Percentiles rank a stretch among this genome's conserved stretches.
Conservation (phyloP, 2,888 invertebrate species). For the Orchesellides sinensis region DNA sequence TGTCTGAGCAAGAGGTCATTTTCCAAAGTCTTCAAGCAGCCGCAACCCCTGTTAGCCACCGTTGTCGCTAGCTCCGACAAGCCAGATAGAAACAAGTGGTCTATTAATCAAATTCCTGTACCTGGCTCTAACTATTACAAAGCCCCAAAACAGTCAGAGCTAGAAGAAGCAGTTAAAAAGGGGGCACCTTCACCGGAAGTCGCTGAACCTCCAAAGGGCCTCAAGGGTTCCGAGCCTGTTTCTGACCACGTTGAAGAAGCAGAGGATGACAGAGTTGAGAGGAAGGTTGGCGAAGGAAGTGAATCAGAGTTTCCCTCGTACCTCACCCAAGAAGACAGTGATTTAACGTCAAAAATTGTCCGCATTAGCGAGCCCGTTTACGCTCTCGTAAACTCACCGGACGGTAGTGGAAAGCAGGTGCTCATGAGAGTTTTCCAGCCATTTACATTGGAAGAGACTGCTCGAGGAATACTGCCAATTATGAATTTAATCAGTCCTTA, state of each 20-base stretch:
- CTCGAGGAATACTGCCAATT: neutral
- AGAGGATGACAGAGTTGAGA: neutral
- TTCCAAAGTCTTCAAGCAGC: conserved; percentile 37
- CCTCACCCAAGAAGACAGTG: conserved; percentile 23
- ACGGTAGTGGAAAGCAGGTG: conserved; percentile 31
- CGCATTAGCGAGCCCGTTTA: conserved; percentile 34
- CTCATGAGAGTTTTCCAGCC: conserved; percentile 39
- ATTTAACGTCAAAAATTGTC: conserved; percentile 29
- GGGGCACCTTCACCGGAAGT: neutral
- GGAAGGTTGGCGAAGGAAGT: neutral
- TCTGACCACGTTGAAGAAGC: neutral
- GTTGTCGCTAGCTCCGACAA: neutral
- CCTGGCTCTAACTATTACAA: neutral
- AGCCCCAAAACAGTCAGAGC: neutral
- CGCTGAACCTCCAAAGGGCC: neutral
- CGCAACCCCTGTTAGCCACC: neutral
- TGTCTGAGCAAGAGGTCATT: conserved; percentile 37
- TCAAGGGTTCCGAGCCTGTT: neutral
- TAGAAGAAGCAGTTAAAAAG: neutral
- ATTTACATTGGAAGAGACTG: conserved; percentile 31
- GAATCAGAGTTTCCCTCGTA: conserved; percentile 32
- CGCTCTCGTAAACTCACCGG: conserved; percentile 35
- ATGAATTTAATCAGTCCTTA: conserved; percentile 17
- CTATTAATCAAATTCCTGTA: neutral
- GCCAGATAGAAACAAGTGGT: neutral